A percentile compares a stretch with the other conserved stretches of the same genome.
phyloP scores from a whole-genome alignment of 2,888 invertebrate genomes.

The Agonopterix subpropinquella region DNA sequence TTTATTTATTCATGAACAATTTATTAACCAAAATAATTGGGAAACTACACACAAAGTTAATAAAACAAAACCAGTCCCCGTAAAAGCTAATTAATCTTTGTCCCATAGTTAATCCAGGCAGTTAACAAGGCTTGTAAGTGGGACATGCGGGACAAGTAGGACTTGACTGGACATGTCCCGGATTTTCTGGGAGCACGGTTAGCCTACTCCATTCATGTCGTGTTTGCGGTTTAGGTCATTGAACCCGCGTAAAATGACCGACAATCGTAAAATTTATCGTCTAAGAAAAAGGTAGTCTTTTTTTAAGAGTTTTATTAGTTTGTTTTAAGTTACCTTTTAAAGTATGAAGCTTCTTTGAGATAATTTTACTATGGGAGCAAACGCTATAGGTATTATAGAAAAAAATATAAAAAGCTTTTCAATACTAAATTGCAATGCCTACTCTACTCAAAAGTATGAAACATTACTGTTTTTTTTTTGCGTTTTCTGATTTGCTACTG shows the following conservation, averaged over 20 bases:
- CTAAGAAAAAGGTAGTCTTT: conserved; percentile 1
- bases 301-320: neutral
- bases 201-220: conserved; percentile 3
- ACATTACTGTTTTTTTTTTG: too few species aligned
- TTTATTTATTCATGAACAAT: too few species aligned
- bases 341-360: too few species aligned
- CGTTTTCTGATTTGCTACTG: too few species aligned
- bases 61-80: neutral
- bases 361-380: too few species aligned
- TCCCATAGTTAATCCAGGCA: conserved; percentile 1
- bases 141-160: neutral
- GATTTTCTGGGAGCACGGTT: neutral
- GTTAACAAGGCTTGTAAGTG: neutral
- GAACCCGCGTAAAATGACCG: conserved; percentile 1
- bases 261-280: conserved; percentile 2
- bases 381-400: too few species aligned
- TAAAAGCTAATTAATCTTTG: neutral
- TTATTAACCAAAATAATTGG: too few species aligned
- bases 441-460: too few species aligned
- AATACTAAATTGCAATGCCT: too few species aligned
- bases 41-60: too few species aligned
- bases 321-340: too few species aligned
- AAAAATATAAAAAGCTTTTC: too few species aligned
- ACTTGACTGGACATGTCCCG: conserved; percentile 5
- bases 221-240: neutral